phyloP scores from a whole-genome alignment of 2,113 vertebrate species.

The Polypterus senegalus region DNA sequence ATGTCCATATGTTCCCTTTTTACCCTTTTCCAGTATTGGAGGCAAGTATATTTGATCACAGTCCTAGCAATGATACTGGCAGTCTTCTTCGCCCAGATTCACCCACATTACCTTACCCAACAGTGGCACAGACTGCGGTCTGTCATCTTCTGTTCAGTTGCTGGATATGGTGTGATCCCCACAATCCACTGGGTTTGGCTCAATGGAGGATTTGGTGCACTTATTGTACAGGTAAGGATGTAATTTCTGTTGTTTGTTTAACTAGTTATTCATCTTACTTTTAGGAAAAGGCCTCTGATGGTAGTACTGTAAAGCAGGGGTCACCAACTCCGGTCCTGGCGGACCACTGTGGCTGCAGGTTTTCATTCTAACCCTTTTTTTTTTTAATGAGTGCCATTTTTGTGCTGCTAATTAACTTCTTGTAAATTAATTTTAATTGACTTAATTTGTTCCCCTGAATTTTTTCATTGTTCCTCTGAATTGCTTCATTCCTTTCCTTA shows the following conservation, averaged over 20 bases:
- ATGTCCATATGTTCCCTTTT: neutral
- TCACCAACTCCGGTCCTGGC: too few species aligned
- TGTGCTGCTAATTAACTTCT: too few species aligned
- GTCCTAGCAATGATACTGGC: conserved; percentile 83
- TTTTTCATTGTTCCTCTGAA: too few species aligned
- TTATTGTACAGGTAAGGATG: conserved; percentile 72
- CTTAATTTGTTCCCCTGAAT: too few species aligned
- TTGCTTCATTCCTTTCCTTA: too few species aligned
- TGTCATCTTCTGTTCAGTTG: conserved; percentile 74
- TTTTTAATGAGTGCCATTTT: too few species aligned
- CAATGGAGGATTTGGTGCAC: conserved; percentile 66
- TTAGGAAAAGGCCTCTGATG: too few species aligned
- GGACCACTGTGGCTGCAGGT: too few species aligned
- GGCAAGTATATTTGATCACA: conserved; percentile 82
- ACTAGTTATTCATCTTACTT: too few species aligned
- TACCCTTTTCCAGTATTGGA: conserved; percentile 68
- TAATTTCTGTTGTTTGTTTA: neutral
- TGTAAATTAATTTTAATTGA: too few species aligned
- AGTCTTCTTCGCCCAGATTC: conserved; percentile 90
- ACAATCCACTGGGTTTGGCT: conserved; percentile 87
- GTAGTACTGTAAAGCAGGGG: too few species aligned
- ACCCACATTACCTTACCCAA: conserved; percentile 79
- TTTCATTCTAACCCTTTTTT: too few species aligned
- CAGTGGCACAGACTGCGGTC: conserved; percentile 81
- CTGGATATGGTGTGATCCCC: conserved; percentile 76